Evolutionary conservation across 2,113 vertebrate genomes (phyloP), one percentile per base, ranked within the genome.

Genomic region (Phodopus roborovskii): DNA sequence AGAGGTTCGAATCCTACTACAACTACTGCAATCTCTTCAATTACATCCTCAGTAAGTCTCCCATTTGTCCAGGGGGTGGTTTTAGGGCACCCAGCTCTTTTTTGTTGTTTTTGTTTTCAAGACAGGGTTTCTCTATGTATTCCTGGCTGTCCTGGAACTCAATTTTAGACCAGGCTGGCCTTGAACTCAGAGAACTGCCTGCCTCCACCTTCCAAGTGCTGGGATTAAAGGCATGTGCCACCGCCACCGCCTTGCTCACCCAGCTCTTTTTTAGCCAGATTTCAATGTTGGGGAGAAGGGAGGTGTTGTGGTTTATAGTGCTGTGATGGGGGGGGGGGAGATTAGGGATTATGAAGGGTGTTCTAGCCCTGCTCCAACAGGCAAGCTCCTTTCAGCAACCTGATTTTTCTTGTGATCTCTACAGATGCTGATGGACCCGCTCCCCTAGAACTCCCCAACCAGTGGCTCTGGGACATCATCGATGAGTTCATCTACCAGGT

Each of bases 11-110:
- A 93, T 99, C 99, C 0, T 99, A 99, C 88, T 99, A 99, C 98
- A 99, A 99, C 98, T 99, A 99, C 97, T 99, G 99, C 98, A 99
- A 99, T 97, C 99, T 99, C 92, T 99, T 99, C 98, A 99, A 99
- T 98, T 99, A 99, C 96, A 99, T 99, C 96, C 99, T 99, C 77
- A 99, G 99, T 99, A 97, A 99, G 99, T 95, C 81, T 94, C 60
- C 83, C 48, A n/a, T 39, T 93, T 92, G 53, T 50, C 30, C 36
- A 9, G n/a, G 33, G 68, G 36, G 4, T n/a, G 48, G 20, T n/a
- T 20, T 36, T n/a, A 58, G 48, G 36, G 66, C 36, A 56, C 68
- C 36, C 1, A 28, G 15, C 24, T 73, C 30, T 13, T n/a, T 7
- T 8, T 53, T 12, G 50, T 56, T 15, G 53, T 56, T 15, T 11